A percentile compares a stretch with the other conserved stretches of the same genome.
phyloP scores from a whole-genome alignment of 37 sponge, comb jelly and placozoan species.

The Hexactinellida sp. region DNA sequence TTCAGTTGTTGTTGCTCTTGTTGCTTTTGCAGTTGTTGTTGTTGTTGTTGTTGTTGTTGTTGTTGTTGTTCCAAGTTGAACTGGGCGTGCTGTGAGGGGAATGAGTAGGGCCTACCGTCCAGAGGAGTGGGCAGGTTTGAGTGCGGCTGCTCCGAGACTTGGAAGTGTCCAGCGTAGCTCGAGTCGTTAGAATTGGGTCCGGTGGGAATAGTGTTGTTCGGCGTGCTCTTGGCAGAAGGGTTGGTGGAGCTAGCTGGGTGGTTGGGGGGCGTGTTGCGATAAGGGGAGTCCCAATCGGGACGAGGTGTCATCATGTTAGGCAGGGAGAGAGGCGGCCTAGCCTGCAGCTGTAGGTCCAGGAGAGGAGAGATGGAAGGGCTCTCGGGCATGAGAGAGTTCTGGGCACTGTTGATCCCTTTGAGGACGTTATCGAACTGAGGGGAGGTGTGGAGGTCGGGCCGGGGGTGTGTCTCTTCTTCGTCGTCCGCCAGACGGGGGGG shows the following conservation, averaged over 20 bases:
- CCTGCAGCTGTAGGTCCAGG: neutral
- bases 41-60: neutral
- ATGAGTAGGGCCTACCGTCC: neutral
- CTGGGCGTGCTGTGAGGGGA: too few species aligned
- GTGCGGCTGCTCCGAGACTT: neutral
- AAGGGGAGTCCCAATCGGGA: neutral
- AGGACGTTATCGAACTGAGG: neutral
- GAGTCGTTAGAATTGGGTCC: neutral
- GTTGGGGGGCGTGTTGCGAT: neutral
- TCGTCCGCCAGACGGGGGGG: neutral
- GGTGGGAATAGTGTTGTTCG: neutral
- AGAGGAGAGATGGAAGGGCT: conserved; percentile 9
- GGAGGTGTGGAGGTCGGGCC: neutral
- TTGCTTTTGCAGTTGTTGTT: neutral
- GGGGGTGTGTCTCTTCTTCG: neutral
- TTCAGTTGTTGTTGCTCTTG: neutral
- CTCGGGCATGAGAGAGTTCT: neutral
- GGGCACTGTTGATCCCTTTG: neutral
- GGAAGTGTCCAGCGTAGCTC: neutral
- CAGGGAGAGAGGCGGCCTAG: neutral
- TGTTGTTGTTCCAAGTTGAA: neutral
- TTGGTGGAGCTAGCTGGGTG: neutral
- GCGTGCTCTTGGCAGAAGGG: neutral
- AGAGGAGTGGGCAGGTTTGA: neutral
- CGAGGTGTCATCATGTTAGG: neutral